phyloP scores from a whole-genome alignment of 1,140 invertebrate genomes.

The Diprion similis region DNA sequence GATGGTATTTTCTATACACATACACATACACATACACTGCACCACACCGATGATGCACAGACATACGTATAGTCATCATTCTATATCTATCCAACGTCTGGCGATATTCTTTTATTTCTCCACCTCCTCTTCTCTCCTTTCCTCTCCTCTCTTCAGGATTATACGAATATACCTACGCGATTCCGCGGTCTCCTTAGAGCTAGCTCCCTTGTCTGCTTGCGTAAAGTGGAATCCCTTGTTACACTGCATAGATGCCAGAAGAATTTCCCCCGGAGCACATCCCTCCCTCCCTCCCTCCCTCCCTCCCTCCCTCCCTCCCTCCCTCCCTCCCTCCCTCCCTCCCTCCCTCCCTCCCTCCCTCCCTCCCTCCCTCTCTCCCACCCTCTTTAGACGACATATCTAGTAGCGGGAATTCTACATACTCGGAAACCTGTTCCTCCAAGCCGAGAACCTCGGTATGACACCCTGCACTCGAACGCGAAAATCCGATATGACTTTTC shows the following conservation, averaged over 20 bases:
- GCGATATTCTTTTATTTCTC: too few relatives aligned
- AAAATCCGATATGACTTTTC: constrained; percentile 15
- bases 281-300: background rate
- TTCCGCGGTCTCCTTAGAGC: constrained; percentile 13
- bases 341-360: background rate
- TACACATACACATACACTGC: too few relatives aligned
- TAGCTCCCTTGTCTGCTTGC: constrained; percentile 5
- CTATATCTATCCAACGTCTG: too few relatives aligned
- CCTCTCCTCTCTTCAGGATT: too few relatives aligned
- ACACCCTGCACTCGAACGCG: background rate
- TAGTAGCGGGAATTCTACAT: background rate
- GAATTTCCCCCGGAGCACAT: background rate
- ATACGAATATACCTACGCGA: background rate
- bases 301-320: background rate
- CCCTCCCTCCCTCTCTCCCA: constrained; percentile 3
- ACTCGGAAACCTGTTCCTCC: background rate
- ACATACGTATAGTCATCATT: too few relatives aligned
- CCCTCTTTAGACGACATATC: background rate
- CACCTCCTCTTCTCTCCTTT: too few relatives aligned
- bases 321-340: background rate
- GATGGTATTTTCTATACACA: too few relatives aligned
- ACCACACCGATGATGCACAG: too few relatives aligned
- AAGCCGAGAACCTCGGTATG: background rate
- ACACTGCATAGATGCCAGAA: background rate
- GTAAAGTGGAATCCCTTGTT: too few relatives aligned